phyloP scores from a whole-genome alignment of 2,888 invertebrate genomes.

The Ptycholaimellus sp. region DNA sequence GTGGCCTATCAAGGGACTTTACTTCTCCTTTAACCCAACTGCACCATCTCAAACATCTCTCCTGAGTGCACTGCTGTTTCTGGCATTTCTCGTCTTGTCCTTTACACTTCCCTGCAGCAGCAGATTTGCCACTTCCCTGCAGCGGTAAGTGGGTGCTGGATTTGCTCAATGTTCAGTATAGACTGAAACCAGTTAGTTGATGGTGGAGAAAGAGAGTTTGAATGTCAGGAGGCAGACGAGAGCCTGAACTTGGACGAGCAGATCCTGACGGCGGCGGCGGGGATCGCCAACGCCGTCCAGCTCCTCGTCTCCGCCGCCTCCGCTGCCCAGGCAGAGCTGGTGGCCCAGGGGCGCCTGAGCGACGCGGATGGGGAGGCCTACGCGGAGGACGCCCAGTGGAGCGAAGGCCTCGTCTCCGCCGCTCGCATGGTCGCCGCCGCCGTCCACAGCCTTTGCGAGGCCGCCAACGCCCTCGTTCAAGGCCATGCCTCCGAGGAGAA shows the following conservation, averaged over 20 bases:
- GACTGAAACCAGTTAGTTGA: too few relatives aligned
- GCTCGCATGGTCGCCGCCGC: slow-evolving; percentile 87
- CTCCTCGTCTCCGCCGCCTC: slow-evolving; percentile 86
- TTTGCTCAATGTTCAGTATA: too few relatives aligned
- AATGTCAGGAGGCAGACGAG: slow-evolving; percentile 67
- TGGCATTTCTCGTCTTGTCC: background rate
- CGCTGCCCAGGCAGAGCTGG: slow-evolving; percentile 80
- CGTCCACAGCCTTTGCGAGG: slow-evolving; percentile 85
- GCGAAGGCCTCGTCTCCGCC: slow-evolving; percentile 27
- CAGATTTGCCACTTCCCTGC: too few relatives aligned
- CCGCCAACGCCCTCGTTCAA: slow-evolving; percentile 71
- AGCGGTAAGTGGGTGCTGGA: too few relatives aligned
- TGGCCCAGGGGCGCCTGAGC: slow-evolving; percentile 54
- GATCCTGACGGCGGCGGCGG: slow-evolving; percentile 90
- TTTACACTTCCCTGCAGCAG: slow-evolving; percentile 8
- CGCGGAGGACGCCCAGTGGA: slow-evolving; percentile 20
- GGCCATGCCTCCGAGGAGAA: slow-evolving; percentile 50
- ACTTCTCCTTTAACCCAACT: background rate
- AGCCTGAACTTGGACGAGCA: slow-evolving; percentile 93
- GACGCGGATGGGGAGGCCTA: background rate
- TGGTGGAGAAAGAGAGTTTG: too few relatives aligned
- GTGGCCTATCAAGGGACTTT: background rate
- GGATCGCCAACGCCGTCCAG: slow-evolving; percentile 85
- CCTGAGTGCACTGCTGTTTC: background rate
- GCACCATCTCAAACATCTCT: background rate